phyloP scores from a whole-genome alignment of 2,888 invertebrate genomes.

The Scaptodrosophila latifasciaeformis region DNA sequence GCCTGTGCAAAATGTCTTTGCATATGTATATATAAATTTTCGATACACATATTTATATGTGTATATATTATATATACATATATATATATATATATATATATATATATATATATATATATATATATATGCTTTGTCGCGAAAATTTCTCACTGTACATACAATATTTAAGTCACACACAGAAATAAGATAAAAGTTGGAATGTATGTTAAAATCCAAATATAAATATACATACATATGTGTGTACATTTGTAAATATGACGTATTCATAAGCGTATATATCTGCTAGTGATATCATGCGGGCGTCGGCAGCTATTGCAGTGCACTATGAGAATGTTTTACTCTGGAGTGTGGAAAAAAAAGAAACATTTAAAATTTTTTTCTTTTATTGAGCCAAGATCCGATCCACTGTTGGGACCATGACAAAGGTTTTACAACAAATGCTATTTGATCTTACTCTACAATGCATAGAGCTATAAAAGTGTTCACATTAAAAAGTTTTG shows the following conservation, averaged over 20 bases:
- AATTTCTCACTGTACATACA: background rate
- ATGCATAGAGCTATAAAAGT: no score
- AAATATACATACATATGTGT: background rate
- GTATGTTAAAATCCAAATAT: background rate
- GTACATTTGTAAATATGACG: background rate
- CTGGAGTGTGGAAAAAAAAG: no score
- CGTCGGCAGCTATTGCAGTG: no score
- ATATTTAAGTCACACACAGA: background rate
- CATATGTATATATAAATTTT: slow-evolving; percentile 2
- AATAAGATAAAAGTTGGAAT: background rate
- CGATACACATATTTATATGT: slow-evolving; percentile 20
- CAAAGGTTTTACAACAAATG: no score
- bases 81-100: slow-evolving; percentile 11
- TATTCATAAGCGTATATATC: background rate
- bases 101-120: slow-evolving; percentile 7
- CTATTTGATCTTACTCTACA: no score
- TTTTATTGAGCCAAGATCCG: no score
- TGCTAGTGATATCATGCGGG: background rate
- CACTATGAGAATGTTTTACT: no score
- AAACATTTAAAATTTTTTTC: no score
- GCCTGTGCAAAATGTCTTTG: background rate
- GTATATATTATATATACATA: no score
- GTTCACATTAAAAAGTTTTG: no score
- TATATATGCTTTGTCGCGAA: no score
- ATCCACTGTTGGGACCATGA: no score